Evolutionary conservation across 2,888 invertebrate species (phyloP).

Genomic region (Aspidiotus destructor): DNA sequence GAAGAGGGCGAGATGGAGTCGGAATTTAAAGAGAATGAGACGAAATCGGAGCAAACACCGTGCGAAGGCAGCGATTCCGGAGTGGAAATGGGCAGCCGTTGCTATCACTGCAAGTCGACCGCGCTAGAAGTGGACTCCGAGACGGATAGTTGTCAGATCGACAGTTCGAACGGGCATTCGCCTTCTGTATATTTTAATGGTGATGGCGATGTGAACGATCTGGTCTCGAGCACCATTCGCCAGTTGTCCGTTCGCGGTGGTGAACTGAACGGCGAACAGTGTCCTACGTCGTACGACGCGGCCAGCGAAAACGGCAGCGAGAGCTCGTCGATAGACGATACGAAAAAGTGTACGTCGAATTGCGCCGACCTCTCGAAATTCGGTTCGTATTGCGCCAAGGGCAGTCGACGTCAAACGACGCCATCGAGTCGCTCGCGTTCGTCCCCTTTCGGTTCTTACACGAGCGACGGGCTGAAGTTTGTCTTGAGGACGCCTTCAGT

Average conservation of each 20-base stretch:
- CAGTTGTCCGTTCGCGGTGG: conserved; percentile 15
- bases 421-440: conserved; percentile 3
- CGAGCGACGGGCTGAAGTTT: conserved; percentile 7
- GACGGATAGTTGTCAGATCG: conserved; percentile 6
- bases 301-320: conserved; percentile 33
- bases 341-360: conserved; percentile 6
- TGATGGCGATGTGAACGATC: conserved; percentile 4
- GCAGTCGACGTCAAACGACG: conserved; percentile 15
- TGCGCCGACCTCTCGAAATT: background rate
- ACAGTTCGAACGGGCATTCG: conserved; percentile 23
- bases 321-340: conserved; percentile 25
- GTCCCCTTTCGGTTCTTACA: conserved; percentile 8
- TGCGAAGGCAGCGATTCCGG: conserved; percentile 31
- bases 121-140: conserved; percentile 8
- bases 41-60: conserved; percentile 7
- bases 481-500: background rate
- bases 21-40: background rate
- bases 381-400: conserved; percentile 6
- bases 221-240: conserved; percentile 10
- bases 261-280: conserved; percentile 11
- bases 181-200: background rate
- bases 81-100: conserved; percentile 22
- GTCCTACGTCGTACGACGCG: conserved; percentile 26
- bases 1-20: background rate
- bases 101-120: conserved; percentile 10